Base-by-base conservation (phyloP, 2,888 invertebrate species). In the Gibbula magus region DNA sequence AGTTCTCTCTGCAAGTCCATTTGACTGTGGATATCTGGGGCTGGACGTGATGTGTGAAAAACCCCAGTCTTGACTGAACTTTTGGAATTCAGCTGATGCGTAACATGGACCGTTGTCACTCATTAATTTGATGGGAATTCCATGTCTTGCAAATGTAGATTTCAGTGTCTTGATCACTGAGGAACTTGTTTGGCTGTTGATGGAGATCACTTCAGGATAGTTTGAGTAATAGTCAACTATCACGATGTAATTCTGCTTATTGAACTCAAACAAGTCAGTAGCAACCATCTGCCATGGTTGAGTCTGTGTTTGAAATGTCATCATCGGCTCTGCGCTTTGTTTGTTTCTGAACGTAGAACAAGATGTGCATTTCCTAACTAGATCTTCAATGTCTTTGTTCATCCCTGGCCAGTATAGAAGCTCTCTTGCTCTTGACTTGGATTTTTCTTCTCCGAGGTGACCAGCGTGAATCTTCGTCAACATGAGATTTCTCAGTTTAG, bases 21-120 rank as follows among this genome's bases (percentile, higher is more conserved):
- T 83, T 2, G 79, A 75, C 56, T 83, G 80, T 16, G 79, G 51
- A 53, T 78, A 79, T 61, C 53, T 53, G n/a, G 83, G 83, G 20
- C 75, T 78, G 22, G 61, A 77, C n/a, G 79, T 82, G 16, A 54
- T 25, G 25, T 74, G 79, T 25, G 18, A 20, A 67, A 83, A 79
- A 22, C 45, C 70, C 78, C 79, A 78, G 13, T 78, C 74, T 54
- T 56, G n/a, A 25, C 77, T 75, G 74, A 83, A 82, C 18, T 79
- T 8, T 13, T 10, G 13, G 32, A 80, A 80, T 54, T 80, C 78
- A 0, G 16, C 66, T 56, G 52, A 52, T n/a, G 16, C 20, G 29
- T 53, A 81, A 13, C 78, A 78, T 29, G 80, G 80, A 18, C 77
- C 77, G 56, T 77, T 80, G 51, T 80, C 80, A 78, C 74, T 76